These are phyloP conservation scores for Austrofundulus limnaeus DNA, from an alignment of 2,113 vertebrate species.

Conservation along the genomic window DNA sequence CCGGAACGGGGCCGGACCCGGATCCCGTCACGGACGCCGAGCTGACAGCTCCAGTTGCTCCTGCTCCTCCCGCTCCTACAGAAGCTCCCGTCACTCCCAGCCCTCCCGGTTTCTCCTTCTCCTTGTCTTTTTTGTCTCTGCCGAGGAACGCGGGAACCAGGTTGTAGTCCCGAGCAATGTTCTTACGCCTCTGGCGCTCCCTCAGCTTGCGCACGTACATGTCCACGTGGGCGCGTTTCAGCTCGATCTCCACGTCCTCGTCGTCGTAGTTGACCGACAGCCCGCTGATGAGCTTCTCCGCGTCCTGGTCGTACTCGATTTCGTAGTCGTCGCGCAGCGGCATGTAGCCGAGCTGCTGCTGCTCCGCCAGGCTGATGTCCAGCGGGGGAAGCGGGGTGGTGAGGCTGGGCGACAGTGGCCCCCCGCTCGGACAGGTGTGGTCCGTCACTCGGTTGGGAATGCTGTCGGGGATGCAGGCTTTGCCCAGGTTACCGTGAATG, in stretches of 20 bases:
- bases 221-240: slow-evolving; percentile 95
- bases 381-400: slow-evolving; percentile 91
- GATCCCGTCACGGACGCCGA: slow-evolving; percentile 20
- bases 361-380: slow-evolving; percentile 89
- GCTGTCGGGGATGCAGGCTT: slow-evolving; percentile 94
- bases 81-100: slow-evolving; percentile 17
- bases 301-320: slow-evolving; percentile 96
- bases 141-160: slow-evolving; percentile 92
- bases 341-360: slow-evolving; percentile 99
- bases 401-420: slow-evolving; percentile 91
- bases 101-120: slow-evolving; percentile 75
- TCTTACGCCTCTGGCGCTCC: slow-evolving; percentile 93
- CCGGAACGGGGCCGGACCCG: slow-evolving; percentile 34
- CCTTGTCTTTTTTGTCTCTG: slow-evolving; percentile 90
- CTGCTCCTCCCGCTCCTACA: slow-evolving; percentile 27
- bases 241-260: slow-evolving; percentile 94
- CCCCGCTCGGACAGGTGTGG: slow-evolving; percentile 93
- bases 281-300: slow-evolving; percentile 94
- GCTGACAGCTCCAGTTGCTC: not conserved
- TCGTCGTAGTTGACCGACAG: slow-evolving; percentile 97
- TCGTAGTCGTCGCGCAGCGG: slow-evolving; percentile 96
- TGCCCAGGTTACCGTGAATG: slow-evolving; percentile 96
- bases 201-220: slow-evolving; percentile 96
- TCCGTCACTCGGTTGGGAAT: slow-evolving; percentile 97
- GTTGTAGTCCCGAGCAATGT: slow-evolving; percentile 93